These are phyloP conservation scores for Drosophila ohnishii DNA, from an alignment of 1,140 invertebrate species.

Conservation along the genomic window DNA sequence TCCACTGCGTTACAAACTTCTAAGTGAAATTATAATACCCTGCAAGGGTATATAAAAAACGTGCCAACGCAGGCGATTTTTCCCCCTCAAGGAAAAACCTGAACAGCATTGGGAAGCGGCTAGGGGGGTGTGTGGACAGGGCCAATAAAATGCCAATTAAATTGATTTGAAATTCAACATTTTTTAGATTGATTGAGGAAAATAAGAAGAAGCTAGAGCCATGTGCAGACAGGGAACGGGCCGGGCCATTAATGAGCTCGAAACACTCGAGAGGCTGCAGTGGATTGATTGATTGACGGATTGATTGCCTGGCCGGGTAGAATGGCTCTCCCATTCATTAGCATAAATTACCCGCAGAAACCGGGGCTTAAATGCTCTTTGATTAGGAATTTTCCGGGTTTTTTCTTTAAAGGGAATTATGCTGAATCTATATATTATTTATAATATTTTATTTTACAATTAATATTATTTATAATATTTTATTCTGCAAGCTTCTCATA, in stretches of 20 bases:
- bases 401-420: background rate
- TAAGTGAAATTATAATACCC: no score
- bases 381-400: background rate
- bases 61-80: constrained; percentile 44
- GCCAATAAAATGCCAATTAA: constrained; percentile 63
- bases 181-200: constrained; percentile 13
- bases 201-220: background rate
- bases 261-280: constrained; percentile 45
- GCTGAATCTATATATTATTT: background rate
- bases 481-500: background rate
- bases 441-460: no score
- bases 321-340: constrained; percentile 54
- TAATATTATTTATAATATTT: no score
- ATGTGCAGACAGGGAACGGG: background rate
- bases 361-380: constrained; percentile 8
- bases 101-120: background rate
- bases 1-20: no score
- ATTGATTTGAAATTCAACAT: constrained; percentile 62
- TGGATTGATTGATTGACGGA: constrained; percentile 62
- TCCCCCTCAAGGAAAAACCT: background rate
- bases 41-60: constrained; percentile 19
- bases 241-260: constrained; percentile 55
- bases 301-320: constrained; percentile 13
- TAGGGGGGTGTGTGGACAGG: constrained; percentile 7
- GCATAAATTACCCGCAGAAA: constrained; percentile 65